Evolutionary conservation across 2,113 vertebrate species (phyloP).

Genomic region (Lichenostomus cassidix): DNA sequence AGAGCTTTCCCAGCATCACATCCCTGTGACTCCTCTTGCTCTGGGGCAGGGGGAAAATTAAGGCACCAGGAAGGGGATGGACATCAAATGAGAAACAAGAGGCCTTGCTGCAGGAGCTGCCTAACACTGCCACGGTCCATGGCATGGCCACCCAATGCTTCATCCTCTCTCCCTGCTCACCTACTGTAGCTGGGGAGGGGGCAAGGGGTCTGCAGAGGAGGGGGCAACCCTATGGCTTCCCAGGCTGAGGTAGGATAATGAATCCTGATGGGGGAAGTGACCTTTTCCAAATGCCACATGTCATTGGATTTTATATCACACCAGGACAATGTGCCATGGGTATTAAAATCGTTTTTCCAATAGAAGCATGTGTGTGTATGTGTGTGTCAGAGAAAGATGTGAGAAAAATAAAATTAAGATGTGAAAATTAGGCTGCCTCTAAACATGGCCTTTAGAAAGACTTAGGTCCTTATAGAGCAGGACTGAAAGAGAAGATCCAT

Average conservation of each 20-base stretch:
- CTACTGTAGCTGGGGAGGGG: not conserved
- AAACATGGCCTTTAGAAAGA: not conserved
- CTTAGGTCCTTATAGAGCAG: not conserved
- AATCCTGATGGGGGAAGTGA: slow-evolving; percentile 92
- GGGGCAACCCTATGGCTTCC: slow-evolving; percentile 51
- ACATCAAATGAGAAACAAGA: not conserved
- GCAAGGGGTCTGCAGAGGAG: slow-evolving; percentile 2
- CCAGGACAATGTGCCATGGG: slow-evolving; percentile 96
- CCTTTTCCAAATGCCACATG: slow-evolving; percentile 99
- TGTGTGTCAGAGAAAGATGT: slow-evolving; percentile 72
- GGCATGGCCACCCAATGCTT: not conserved
- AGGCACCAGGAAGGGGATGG: not conserved
- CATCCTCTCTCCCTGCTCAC: not conserved
- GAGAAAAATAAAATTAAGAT: slow-evolving; percentile 68
- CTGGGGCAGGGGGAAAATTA: not conserved
- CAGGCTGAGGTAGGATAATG: slow-evolving; percentile 77
- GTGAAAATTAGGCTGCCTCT: slow-evolving; percentile 48
- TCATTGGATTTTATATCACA: slow-evolving; percentile 99
- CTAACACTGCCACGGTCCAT: not conserved
- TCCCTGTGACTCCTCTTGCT: not conserved
- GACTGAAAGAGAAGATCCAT: not conserved
- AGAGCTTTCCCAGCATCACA: not conserved
- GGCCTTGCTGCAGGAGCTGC: not conserved
- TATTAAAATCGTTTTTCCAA: slow-evolving; percentile 98
- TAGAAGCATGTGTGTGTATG: slow-evolving; percentile 80